phyloP scores from a whole-genome alignment of 2,113 vertebrate species.

The Channa maculata region DNA sequence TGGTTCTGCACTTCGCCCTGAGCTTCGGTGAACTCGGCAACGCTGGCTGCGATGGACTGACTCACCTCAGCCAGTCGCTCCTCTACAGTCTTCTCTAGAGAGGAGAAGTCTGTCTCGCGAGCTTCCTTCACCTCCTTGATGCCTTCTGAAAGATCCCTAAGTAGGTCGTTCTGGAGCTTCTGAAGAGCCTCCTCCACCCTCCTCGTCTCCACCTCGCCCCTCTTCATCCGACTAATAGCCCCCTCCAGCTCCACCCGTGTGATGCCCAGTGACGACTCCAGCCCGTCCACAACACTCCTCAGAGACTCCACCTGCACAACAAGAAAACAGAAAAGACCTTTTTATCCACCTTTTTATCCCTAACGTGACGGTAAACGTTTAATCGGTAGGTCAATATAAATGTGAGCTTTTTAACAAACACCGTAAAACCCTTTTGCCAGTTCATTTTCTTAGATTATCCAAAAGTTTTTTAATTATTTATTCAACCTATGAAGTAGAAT shows the following conservation, averaged over 20 bases:
- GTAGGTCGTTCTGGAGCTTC: slow-evolving; percentile 92
- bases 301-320: slow-evolving; percentile 87
- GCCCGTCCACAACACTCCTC: slow-evolving; percentile 81
- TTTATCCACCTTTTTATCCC: too few relatives aligned
- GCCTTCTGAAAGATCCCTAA: slow-evolving; percentile 90
- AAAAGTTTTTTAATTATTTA: too few relatives aligned
- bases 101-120: slow-evolving; percentile 90
- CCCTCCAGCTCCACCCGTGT: slow-evolving; percentile 87
- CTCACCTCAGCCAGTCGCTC: slow-evolving; percentile 92
- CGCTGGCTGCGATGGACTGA: slow-evolving; percentile 90
- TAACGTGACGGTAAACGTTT: too few relatives aligned
- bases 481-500: too few relatives aligned
- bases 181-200: slow-evolving; percentile 92
- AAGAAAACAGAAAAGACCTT: slow-evolving; percentile 26
- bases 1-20: slow-evolving; percentile 90
- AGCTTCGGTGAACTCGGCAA: slow-evolving; percentile 88
- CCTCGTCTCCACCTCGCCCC: slow-evolving; percentile 88
- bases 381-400: too few relatives aligned
- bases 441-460: too few relatives aligned
- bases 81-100: slow-evolving; percentile 92
- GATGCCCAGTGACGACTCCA: slow-evolving; percentile 87
- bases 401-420: too few relatives aligned
- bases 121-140: slow-evolving; percentile 93
- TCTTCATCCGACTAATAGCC: slow-evolving; percentile 84
- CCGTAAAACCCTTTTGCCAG: too few relatives aligned